Evolutionary conservation across 2,888 invertebrate genomes (phyloP).

Genomic region (Pyrrhia umbra): DNA sequence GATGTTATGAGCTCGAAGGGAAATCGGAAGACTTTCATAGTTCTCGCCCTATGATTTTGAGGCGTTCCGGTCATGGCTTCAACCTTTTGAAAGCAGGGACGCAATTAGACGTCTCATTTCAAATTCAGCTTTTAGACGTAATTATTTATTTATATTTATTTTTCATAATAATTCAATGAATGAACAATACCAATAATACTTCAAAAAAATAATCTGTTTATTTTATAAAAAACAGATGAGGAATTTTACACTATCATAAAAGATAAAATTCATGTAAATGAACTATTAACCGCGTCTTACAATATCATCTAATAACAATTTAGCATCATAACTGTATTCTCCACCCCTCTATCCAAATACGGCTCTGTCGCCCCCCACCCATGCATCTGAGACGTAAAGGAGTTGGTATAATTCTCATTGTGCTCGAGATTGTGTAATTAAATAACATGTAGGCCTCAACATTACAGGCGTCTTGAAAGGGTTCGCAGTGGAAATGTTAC

Average conservation of each 20-base stretch:
- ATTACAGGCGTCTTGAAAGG: slow-evolving; percentile 88
- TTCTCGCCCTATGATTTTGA: slow-evolving; percentile 77
- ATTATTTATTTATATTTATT: not conserved
- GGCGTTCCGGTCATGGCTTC: slow-evolving; percentile 74
- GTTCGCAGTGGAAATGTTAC: slow-evolving; percentile 89
- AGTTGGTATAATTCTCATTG: slow-evolving; percentile 87
- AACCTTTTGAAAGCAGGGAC: slow-evolving; percentile 72
- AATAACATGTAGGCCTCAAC: slow-evolving; percentile 89
- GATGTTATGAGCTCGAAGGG: slow-evolving; percentile 75
- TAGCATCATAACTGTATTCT: slow-evolving; percentile 41
- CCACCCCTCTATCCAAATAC: slow-evolving; percentile 60
- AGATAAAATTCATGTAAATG: slow-evolving; percentile 27
- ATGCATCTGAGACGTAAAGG: slow-evolving; percentile 75
- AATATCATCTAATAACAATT: slow-evolving; percentile 45
- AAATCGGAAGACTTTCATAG: slow-evolving; percentile 71
- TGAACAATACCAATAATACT: no score
- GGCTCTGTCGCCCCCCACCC: slow-evolving; percentile 64
- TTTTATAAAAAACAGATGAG: not conserved
- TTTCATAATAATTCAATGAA: no score
- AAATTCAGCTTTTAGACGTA: slow-evolving; percentile 4
- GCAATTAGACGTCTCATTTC: slow-evolving; percentile 52
- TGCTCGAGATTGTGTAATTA: slow-evolving; percentile 89
- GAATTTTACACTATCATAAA: not conserved
- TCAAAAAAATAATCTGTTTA: no score
- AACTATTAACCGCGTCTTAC: slow-evolving; percentile 21